Percentiles rank a stretch among this genome's conserved stretches.
Evolutionary conservation across 2,113 vertebrate species (phyloP).

Genomic region (Macquaria ambigua): DNA sequence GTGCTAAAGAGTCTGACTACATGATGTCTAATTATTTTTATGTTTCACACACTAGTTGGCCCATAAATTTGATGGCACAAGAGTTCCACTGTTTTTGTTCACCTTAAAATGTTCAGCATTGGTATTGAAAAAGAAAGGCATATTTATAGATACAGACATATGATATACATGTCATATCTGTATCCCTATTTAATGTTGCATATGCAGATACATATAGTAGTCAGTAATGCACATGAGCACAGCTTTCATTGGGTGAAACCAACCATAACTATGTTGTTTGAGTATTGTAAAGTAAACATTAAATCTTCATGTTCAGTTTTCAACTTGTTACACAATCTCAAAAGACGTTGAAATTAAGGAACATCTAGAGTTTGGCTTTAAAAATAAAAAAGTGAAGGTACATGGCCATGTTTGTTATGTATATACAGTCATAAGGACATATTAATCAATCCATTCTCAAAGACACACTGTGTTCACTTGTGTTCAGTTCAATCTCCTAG

Average conservation of each 20-base stretch:
- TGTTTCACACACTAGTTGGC: slow-evolving; percentile 27
- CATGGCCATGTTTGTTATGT: slow-evolving; percentile 29
- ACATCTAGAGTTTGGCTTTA: slow-evolving; percentile 40
- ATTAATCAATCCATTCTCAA: slow-evolving; percentile 3
- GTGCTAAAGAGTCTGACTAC: slow-evolving; percentile 45
- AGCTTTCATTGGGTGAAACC: slow-evolving; percentile 41
- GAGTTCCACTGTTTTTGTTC: slow-evolving; percentile 35
- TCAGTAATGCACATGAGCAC: slow-evolving; percentile 50
- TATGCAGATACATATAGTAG: slow-evolving; percentile 42
- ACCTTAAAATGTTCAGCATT: slow-evolving; percentile 38
- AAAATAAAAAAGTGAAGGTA: slow-evolving; percentile 26
- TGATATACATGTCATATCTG: slow-evolving; percentile 7
- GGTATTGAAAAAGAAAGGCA: slow-evolving; percentile 37
- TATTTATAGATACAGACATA: slow-evolving; percentile 30
- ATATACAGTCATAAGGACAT: slow-evolving; percentile 27
- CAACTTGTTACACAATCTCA: slow-evolving; percentile 34
- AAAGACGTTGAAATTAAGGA: neutral
- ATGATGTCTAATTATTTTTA: neutral
- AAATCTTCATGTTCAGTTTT: slow-evolving; percentile 13
- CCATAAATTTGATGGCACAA: slow-evolving; percentile 60
- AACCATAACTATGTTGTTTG: slow-evolving; percentile 14
- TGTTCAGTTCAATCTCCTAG: neutral
- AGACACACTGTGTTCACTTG: slow-evolving; percentile 21
- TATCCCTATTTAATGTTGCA: slow-evolving; percentile 19
- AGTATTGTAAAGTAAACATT: slow-evolving; percentile 30